Base-by-base conservation (phyloP, 2,888 invertebrate genomes). In the Aleiodes testaceus region DNA sequence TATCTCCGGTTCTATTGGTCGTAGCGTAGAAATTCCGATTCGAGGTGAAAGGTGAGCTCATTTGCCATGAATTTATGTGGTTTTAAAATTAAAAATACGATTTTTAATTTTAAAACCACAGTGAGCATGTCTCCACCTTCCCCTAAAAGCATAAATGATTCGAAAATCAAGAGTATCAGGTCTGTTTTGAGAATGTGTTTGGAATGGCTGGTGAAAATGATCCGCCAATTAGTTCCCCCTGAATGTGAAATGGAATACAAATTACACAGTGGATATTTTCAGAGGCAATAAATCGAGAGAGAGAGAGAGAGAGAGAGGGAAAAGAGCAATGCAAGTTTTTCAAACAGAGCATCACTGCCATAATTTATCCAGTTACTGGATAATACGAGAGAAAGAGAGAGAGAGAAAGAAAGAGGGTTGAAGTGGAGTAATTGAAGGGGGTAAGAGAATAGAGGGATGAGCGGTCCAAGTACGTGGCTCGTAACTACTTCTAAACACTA, bases 401-500 rank as follows among this genome's bases (percentile, higher is more conserved):
- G 14, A 22, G 67, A 18, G 42, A n/a, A n/a, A 66, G 69, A 61
- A 52, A 50, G 69, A 26, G 26, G 9, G 9, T 6, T 36, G 36
- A 11, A 36, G 36, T 36, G 36, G 36, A 36, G 36, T 36, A 36
- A 36, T 36, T 59, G 47, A 30, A 16, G 42, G 42, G 49, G 20
- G 66, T 26, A 53, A 26, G 36, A 20, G 49, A 59, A 61, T 11
- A 22, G 44, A 36, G 52, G 63, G 53, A 47, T 59, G 66, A 65
- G 45, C 45, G 68, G 65, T 67, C 63, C 47, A 69, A 74, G 59
- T 66, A 67, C 64, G 68, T 66, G 44, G 53, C 45, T 66, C 63
- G 73, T 74, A 74, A 76, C 76, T 61, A 75, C 74, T 74, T 74
- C 72, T 73, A 75, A 75, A 74, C 71, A 75, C 72, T 69, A 66